A percentile compares a stretch with the other conserved stretches of the same genome.
Evolutionary conservation across 2,888 invertebrate genomes (phyloP).

Genomic region (Hypselothyrea guttata): DNA sequence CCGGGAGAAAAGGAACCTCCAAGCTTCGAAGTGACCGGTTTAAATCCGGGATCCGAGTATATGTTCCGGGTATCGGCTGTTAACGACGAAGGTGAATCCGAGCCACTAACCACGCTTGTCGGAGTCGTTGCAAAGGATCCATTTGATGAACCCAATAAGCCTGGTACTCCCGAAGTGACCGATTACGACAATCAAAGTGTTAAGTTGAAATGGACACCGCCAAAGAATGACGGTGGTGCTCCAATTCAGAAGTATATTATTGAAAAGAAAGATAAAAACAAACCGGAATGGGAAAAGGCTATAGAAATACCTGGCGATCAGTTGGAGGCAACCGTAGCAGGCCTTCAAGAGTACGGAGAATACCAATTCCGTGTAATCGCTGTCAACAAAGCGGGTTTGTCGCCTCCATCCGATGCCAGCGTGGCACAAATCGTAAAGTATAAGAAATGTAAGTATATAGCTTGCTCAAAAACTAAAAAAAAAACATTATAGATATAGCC

Average conservation of each 20-base stretch:
- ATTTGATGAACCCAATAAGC: constrained; percentile 96
- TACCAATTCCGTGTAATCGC: constrained; percentile 96
- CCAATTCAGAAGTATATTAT: constrained; percentile 97
- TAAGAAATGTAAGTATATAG: constrained; percentile 88
- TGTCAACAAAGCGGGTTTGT: constrained; percentile 95
- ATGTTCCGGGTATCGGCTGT: constrained; percentile 99
- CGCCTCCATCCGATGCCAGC: constrained; percentile 94
- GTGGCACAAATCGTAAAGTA: constrained; percentile 94
- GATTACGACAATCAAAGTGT: constrained; percentile 99
- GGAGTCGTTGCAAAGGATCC: constrained; percentile 99
- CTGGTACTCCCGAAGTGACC: constrained; percentile 92
- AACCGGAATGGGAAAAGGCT: constrained; percentile 92
- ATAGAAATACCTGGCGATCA: constrained; percentile 90
- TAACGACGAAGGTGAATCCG: constrained; percentile 98
- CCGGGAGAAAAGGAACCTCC: constrained; percentile 93
- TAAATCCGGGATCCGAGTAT: constrained; percentile 97
- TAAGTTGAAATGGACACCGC: constrained; percentile 95
- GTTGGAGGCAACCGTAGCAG: constrained; percentile 89
- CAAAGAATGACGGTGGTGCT: constrained; percentile 96
- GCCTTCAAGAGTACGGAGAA: constrained; percentile 94
- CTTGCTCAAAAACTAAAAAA: no score
- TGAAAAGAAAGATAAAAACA: constrained; percentile 95
- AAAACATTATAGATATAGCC: no score
- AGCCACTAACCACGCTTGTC: constrained; percentile 96
- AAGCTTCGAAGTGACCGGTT: constrained; percentile 87